Evolutionary conservation across 2,888 invertebrate genomes (phyloP).

Genomic region (Nomada hirtipes): DNA sequence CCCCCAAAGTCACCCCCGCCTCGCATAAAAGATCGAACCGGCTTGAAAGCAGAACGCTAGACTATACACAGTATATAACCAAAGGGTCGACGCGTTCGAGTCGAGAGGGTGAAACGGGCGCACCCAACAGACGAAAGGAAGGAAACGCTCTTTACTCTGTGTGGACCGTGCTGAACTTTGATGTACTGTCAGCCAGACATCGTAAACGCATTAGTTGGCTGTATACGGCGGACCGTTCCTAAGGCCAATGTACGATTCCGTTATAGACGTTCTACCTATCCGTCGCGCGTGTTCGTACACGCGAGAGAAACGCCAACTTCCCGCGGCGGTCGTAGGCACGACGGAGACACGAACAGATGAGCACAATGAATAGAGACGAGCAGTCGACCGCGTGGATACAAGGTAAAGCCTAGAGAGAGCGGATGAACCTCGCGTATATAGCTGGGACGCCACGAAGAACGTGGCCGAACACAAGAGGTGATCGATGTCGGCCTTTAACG

Average conservation of each 20-base stretch:
- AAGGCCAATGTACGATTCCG: slow-evolving; percentile 65
- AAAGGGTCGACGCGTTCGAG: neutral
- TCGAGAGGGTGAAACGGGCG: slow-evolving; percentile 39
- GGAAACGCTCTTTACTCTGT: slow-evolving; percentile 35
- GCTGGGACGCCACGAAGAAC: slow-evolving; percentile 46
- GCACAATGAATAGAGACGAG: slow-evolving; percentile 50
- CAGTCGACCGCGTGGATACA: slow-evolving; percentile 22
- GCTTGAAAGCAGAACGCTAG: slow-evolving; percentile 24
- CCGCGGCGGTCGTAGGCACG: slow-evolving; percentile 49
- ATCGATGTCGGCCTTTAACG: slow-evolving; percentile 75
- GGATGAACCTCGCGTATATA: slow-evolving; percentile 39
- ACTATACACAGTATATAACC: neutral
- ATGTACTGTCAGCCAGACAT: slow-evolving; percentile 81
- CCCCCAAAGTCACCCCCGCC: neutral
- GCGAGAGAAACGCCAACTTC: slow-evolving; percentile 1
- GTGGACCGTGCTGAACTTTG: slow-evolving; percentile 77
- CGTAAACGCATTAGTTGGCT: slow-evolving; percentile 81
- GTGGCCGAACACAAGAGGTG: slow-evolving; percentile 66
- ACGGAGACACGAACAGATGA: slow-evolving; percentile 47
- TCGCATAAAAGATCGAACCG: neutral
- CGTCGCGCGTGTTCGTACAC: slow-evolving; percentile 41
- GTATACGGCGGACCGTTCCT: slow-evolving; percentile 57
- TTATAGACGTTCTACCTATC: slow-evolving; percentile 69
- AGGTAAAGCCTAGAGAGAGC: slow-evolving; percentile 48
- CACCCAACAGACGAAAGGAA: slow-evolving; percentile 31